phyloP scores from a whole-genome alignment of 2,797 vertebrate genomes.

The Urocyon cinereoargenteus region DNA sequence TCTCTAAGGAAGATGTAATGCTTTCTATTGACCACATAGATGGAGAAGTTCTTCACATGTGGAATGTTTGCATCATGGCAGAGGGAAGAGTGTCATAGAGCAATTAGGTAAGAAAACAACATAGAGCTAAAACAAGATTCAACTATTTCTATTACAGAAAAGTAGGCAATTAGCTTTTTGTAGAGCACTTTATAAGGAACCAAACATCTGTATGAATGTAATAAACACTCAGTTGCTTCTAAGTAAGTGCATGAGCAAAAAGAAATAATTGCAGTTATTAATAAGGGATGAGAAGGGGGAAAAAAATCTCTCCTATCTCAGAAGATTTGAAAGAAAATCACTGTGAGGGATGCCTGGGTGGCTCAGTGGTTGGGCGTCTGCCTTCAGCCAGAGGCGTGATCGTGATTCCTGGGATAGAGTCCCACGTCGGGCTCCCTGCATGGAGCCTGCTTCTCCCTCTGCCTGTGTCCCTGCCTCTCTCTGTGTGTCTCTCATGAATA shows the following conservation, averaged over 20 bases:
- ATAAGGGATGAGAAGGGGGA: not conserved
- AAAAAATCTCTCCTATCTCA: not conserved
- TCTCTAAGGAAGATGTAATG: not conserved
- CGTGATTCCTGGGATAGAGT: too few relatives aligned
- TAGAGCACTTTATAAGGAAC: not conserved
- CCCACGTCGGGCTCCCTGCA: too few relatives aligned
- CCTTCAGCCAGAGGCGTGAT: too few relatives aligned
- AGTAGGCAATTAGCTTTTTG: not conserved
- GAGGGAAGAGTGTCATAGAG: not conserved
- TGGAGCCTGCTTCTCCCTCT: too few relatives aligned
- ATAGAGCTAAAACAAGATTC: not conserved
- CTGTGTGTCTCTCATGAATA: too few relatives aligned
- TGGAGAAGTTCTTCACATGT: not conserved
- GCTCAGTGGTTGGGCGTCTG: too few relatives aligned
- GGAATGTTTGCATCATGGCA: not conserved
- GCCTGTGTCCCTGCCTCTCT: too few relatives aligned
- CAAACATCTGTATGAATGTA: not conserved
- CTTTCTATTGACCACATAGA: not conserved
- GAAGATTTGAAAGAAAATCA: not conserved
- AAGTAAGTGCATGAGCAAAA: not conserved
- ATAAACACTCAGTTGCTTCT: slow-evolving; percentile 6
- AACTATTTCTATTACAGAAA: not conserved
- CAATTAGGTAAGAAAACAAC: not conserved
- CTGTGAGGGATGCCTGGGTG: not conserved
- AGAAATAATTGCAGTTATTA: slow-evolving; percentile 6